phyloP scores from a whole-genome alignment of 1,140 invertebrate species.

The Notospermus geniculatus region DNA sequence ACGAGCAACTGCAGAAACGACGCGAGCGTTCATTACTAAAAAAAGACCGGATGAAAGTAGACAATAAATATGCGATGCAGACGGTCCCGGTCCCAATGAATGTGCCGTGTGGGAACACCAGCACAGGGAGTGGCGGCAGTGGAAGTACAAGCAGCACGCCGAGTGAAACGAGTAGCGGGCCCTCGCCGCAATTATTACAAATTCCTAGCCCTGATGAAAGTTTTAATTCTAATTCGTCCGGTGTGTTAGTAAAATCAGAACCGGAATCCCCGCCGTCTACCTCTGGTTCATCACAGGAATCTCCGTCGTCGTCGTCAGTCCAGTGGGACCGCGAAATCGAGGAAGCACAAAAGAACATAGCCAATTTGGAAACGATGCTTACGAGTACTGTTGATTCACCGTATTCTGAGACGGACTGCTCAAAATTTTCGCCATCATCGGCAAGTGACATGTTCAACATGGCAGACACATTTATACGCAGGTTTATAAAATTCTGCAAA shows the following conservation, averaged over 20 bases:
- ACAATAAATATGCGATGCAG: too few species aligned
- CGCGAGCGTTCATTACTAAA: background rate
- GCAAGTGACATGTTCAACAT: slow-evolving; percentile 57
- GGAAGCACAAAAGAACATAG: slow-evolving; percentile 33
- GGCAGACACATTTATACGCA: slow-evolving; percentile 83
- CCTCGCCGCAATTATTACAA: too few species aligned
- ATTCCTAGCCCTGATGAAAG: too few species aligned
- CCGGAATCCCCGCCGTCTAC: slow-evolving; percentile 4
- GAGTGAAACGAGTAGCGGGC: too few species aligned
- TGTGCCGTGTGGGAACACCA: too few species aligned
- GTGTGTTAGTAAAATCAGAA: background rate
- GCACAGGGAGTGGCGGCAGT: too few species aligned
- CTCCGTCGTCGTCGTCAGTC: slow-evolving; percentile 15
- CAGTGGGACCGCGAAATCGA: slow-evolving; percentile 27
- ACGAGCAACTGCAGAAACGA: slow-evolving; percentile 35
- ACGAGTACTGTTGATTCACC: slow-evolving; percentile 36
- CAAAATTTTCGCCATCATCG: slow-evolving; percentile 21
- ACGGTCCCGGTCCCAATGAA: too few species aligned
- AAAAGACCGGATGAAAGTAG: too few species aligned
- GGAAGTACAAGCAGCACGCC: too few species aligned
- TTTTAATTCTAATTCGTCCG: too few species aligned
- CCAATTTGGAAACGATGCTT: slow-evolving; percentile 31
- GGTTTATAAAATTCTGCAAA: slow-evolving; percentile 88
- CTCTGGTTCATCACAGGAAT: slow-evolving; percentile 11
- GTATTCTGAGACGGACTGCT: slow-evolving; percentile 32